Evolutionary conservation across 2,888 invertebrate genomes (phyloP), one percentile per base, ranked within the genome.

Genomic region (Eudasyphora cyanicolor): DNA sequence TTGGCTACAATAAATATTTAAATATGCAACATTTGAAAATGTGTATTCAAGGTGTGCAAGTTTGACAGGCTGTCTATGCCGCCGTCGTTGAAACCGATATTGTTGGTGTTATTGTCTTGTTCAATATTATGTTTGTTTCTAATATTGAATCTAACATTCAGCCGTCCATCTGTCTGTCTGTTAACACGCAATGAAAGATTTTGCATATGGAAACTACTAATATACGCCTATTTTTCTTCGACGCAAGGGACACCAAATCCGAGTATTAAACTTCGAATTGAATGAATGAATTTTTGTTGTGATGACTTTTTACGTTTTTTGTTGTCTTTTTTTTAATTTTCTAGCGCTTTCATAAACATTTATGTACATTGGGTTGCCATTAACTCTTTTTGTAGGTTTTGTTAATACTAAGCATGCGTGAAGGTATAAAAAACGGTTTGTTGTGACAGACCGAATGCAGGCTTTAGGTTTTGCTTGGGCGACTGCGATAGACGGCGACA

Each of bases 21-120:
- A 82, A 85, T 85, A 82, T 74, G 75, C 70, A 71, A 73, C 38
- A 82, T 82, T 85, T 74, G n/a, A n/a, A n/a, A n/a, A n/a, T n/a
- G n/a, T n/a, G 82, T 85, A 84, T 84, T 85, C 85, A 85, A 85
- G 85, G 85, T 85, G 85, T 70, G 85, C 82, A 74, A 80, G 80
- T 83, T 75, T 5, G 21, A 2, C 1, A 12, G 35, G 21, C 67
- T 67, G n/a, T n/a, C n/a, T n/a, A n/a, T n/a, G 42, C 38, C 67
- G 54, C 38, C 29, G 7, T 5, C 17, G 71, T 71, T n/a, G n/a
- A n/a, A n/a, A n/a, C n/a, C n/a, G n/a, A n/a, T n/a, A n/a, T n/a
- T n/a, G n/a, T 45, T 71, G 51, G 29, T 71, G 51, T 71, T n/a
- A n/a, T n/a, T 71, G 54, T 35, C 17, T 24, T 1, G 14, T 57